phyloP scores from a whole-genome alignment of 2,113 vertebrate genomes.

The Carassius gibelio region DNA sequence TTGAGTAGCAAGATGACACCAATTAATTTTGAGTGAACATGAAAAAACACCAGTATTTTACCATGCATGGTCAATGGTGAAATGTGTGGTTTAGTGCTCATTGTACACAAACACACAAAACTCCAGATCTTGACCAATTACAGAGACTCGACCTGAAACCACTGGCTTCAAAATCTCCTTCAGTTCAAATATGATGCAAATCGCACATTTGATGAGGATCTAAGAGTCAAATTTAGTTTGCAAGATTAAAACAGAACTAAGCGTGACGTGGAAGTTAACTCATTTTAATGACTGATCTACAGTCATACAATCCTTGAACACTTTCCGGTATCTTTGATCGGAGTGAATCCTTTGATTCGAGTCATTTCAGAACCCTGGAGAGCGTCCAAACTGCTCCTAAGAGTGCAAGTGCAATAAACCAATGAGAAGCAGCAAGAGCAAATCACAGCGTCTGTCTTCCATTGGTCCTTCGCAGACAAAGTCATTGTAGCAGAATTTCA shows the following conservation, averaged over 20 bases:
- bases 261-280: neutral
- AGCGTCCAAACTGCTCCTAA: neutral
- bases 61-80: neutral
- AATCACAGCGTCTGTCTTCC: slow-evolving; percentile 1
- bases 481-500: slow-evolving; percentile 39
- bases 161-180: slow-evolving; percentile 2
- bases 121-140: neutral
- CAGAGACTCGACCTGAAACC: neutral
- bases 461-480: slow-evolving; percentile 25
- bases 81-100: neutral
- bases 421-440: slow-evolving; percentile 21
- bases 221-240: neutral
- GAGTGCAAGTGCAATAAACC: slow-evolving; percentile 2
- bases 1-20: neutral
- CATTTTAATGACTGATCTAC: slow-evolving; percentile 8
- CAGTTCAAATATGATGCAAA: neutral
- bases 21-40: slow-evolving; percentile 1
- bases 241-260: neutral
- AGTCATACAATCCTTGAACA: neutral
- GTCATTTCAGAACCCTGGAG: slow-evolving; percentile 41
- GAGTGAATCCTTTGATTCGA: neutral
- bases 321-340: slow-evolving; percentile 14
- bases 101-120: neutral
- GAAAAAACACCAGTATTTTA: neutral
- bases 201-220: slow-evolving; percentile 1